These are phyloP conservation scores for Anguilla rostrata DNA, from an alignment of 2,113 vertebrate genomes.

Conservation along the genomic window DNA sequence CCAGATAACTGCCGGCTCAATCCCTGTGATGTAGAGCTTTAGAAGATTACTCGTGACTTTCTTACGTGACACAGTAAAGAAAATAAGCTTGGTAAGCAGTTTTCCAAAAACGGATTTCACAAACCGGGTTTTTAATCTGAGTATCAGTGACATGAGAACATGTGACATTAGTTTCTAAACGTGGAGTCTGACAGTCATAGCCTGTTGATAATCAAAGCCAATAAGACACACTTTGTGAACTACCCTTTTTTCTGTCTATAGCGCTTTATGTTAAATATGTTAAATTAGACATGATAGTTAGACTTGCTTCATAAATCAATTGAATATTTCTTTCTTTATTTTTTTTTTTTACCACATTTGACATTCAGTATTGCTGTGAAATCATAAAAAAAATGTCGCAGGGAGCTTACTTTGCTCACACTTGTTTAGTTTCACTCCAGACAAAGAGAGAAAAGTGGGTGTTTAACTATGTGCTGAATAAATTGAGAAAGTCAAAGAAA, in stretches of 20 bases:
- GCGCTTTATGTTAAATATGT: neutral
- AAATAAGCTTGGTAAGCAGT: constrained; percentile 54
- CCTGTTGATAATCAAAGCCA: neutral
- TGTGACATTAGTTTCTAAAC: neutral
- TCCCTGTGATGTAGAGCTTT: neutral
- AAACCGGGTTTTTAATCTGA: neutral
- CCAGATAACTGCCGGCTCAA: constrained; percentile 58
- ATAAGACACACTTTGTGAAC: neutral
- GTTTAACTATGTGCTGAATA: too few relatives aligned
- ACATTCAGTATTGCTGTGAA: neutral
- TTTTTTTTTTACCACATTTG: neutral
- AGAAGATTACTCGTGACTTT: constrained; percentile 61
- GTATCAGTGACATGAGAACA: neutral
- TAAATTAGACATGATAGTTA: neutral
- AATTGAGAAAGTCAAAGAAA: too few relatives aligned
- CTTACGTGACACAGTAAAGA: constrained; percentile 55
- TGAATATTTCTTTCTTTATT: neutral
- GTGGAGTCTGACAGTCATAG: neutral
- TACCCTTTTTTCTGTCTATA: neutral
- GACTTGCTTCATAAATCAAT: neutral
- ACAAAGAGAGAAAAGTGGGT: too few relatives aligned
- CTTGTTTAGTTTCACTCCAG: too few relatives aligned
- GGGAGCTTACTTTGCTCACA: too few relatives aligned
- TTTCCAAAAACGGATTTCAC: constrained; percentile 23
- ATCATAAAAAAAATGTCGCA: neutral